Evolutionary conservation across 2,888 invertebrate genomes (phyloP).

Genomic region (Lepidocyrtinus sp.): DNA sequence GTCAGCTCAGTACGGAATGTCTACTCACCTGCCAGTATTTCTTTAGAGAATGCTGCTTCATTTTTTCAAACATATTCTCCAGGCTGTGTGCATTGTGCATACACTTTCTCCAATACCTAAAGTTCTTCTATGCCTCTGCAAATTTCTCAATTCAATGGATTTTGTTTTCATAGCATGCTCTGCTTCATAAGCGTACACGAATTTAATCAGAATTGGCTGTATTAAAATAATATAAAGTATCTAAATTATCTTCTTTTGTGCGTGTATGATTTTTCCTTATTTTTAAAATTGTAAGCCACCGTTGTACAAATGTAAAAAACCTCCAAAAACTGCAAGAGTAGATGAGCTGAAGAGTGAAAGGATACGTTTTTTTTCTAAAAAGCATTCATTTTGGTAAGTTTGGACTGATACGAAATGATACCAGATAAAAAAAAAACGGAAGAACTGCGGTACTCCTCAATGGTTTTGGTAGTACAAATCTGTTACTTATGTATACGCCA

Average conservation of each 20-base stretch:
- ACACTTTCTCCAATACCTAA: neutral
- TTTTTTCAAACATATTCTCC: no score
- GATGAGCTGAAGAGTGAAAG: constrained; percentile 17
- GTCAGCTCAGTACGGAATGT: no score
- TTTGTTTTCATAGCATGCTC: constrained; percentile 42
- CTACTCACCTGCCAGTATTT: constrained; percentile 7
- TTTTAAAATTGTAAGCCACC: constrained; percentile 35
- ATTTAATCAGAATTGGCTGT: constrained; percentile 53
- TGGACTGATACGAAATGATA: constrained; percentile 44
- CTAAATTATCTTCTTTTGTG: constrained; percentile 20
- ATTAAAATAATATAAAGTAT: constrained; percentile 19
- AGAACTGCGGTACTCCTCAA: constrained; percentile 41
- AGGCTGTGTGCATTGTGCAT: neutral
- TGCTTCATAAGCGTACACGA: constrained; percentile 43
- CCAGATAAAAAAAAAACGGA: constrained; percentile 50
- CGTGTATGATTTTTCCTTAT: constrained; percentile 26
- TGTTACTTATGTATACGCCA: neutral
- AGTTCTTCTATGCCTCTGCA: neutral
- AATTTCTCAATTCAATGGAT: constrained; percentile 24
- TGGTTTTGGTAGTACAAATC: constrained; percentile 9
- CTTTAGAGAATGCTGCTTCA: constrained; percentile 12
- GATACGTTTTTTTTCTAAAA: no score
- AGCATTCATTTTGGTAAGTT: neutral
- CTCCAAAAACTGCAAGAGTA: constrained; percentile 32
- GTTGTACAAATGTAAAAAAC: constrained; percentile 22